Base-by-base conservation (phyloP, 2,113 vertebrate genomes). In the Eolophus roseicapilla region DNA sequence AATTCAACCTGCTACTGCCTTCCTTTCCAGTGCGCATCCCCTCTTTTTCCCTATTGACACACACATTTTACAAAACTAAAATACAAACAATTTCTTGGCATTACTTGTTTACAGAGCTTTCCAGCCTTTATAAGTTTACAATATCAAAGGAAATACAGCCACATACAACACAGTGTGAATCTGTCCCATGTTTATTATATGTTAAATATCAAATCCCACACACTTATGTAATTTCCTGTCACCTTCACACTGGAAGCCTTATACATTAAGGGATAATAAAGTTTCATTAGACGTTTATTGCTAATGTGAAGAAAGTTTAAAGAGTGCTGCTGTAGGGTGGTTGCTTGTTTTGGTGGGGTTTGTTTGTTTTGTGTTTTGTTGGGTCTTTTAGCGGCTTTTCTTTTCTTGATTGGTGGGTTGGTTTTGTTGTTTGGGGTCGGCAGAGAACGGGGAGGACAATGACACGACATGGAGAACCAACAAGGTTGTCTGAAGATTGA, bases 201-300 rank as follows among this genome's bases (percentile, higher is more conserved):
- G 5, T 82, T 92, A 90, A 90, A 94, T 84, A 86, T 76, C 19
- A 91, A 78, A 88, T 43, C 55, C 71, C 68, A 69, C 53, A 46
- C 29, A 57, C 19, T 70, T 75, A 63, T 0, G 7, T 11, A 43
- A 92, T 47, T 93, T 86, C 69, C 77, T 6, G 0, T 74, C 76
- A 81, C 41, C 37, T 84, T 81, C 73, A 74, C 43, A 50, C 23
- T 92, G 28, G 27, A 46, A 93, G 17, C 33, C 35, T 87, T 19
- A 73, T 28, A 64, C 33, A 47, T 35, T 76, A 63, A 24, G 24
- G 79, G 52, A 79, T 33, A 82, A 69, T 60, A 60, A 86, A 70
- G 39, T 67, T 96, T 81, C 71, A 68, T 62, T 67, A 81, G 64
- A 71, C 23, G 3, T 90, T 91, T 86, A 95, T 76, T 87, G 86